Evolutionary conservation across 2,113 vertebrate species (phyloP), one percentile per base, ranked within the genome.

Genomic region (Lycaon pictus): DNA sequence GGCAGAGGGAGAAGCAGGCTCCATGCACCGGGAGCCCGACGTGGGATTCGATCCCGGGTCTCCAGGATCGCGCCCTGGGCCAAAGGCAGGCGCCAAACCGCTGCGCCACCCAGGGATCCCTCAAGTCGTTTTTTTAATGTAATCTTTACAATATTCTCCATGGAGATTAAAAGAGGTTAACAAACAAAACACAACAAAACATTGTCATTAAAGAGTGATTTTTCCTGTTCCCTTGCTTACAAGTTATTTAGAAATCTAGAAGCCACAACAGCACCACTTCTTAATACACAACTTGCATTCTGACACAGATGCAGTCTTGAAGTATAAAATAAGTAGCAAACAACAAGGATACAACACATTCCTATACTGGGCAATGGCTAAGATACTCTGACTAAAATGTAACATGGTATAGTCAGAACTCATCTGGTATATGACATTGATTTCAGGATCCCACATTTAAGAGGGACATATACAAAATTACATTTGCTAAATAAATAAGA

Each of bases 401-500:
- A 62, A 58, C 58, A 93, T 9, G 56, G 96, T 43, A 89, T 48
- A 87, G 56, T 87, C 23, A 91, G 62, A 87, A 83, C 12, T 48
- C n/a, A 62, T 43, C 19, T 72, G 7, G 37, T 53, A 48, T 93
- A 95, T 25, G 77, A 79, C 20, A 96, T 58, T 77, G 16, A 81
- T 32, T 56, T 95, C 62, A 94, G 63, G 91, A 65, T 53, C 27
- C 16, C 29, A 95, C 23, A 90, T 63, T 81, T 56, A 95, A 94
- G 5, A 89, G 7, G 9, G 23, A 88, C 48, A 93, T 7, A 89
- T 27, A 35, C 0, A 89, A 74, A 83, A 74, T 82, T 29, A 74
- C 65, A 16, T 79, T 83, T 95, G 13, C 53, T 96, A 91, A 76
- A 83, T 32, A 95, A 93, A 62, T 60, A 95, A 90, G 29, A 94